Evolutionary conservation across 2,797 vertebrate species (phyloP), one percentile per base, ranked within the genome.

Genomic region (Pelodytes ibericus): DNA sequence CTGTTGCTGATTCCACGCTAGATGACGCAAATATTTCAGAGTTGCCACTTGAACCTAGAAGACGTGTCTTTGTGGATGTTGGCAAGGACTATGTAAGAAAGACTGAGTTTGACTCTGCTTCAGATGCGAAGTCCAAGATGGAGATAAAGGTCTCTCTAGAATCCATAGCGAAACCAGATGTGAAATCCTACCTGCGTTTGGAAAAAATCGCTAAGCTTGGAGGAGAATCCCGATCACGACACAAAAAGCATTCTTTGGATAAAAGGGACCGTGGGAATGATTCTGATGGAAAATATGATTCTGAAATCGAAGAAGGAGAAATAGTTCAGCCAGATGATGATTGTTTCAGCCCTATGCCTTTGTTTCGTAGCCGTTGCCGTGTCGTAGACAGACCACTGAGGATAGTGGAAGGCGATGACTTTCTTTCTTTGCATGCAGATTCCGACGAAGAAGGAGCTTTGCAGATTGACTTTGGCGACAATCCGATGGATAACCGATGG

Each of bases 231-330:
- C 31, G 81, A 76, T 57, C 65, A 2, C 30, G 71, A 6, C 64
- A 79, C 30, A 79, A 74, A 47, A 79, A 31, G 44, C 77, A 73
- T 56, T 73, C 77, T 9, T 79, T 71, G 7, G 77, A 79, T 68
- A 68, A 71, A 36, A 72, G 67, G 33, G 76, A 78, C 18, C 57
- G 41, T 1, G 77, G 60, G 3, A 71, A 79, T 0, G 77, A 79
- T 15, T 79, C 77, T 41, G 77, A 79, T 62, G 33, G 47, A 2
- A 79, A 79, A 27, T 79, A 93, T 0, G 90, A 91, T 27, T 87
- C 89, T 0, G 96, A 97, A 83, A 95, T 97, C 2, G 96, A 98
- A 84, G 96, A 98, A 69, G 96, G 96, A 0, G 96, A 97, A 84
- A 97, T 97, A 1, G 95, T 96, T 7, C 91, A 89, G 0, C 87